A percentile compares a stretch with the other conserved stretches of the same genome.
Evolutionary conservation across 2,797 vertebrate genomes (phyloP).

Genomic region (Fratercula arctica): DNA sequence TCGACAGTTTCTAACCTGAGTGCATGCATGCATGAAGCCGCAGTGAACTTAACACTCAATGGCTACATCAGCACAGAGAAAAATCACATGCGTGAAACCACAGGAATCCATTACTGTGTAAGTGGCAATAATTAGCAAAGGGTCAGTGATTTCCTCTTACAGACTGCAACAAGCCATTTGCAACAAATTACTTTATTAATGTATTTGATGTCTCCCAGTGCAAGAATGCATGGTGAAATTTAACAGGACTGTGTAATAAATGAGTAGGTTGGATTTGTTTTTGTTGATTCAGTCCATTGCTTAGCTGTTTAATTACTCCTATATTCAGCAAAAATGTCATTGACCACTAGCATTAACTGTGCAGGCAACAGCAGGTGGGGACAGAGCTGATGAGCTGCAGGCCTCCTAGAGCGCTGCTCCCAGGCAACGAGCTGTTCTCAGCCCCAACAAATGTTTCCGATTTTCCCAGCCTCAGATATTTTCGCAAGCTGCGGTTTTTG

Average conservation of each 20-base stretch:
- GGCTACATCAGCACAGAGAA: background rate
- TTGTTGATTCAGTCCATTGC: background rate
- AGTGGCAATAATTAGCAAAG: slow-evolving; percentile 6
- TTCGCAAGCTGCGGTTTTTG: background rate
- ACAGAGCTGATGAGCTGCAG: background rate
- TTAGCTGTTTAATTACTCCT: slow-evolving; percentile 1
- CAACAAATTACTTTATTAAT: background rate
- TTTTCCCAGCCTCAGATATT: background rate
- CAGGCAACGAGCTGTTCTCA: background rate
- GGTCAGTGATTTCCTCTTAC: background rate
- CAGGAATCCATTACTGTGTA: background rate
- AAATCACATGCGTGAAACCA: slow-evolving; percentile 1
- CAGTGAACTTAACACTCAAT: background rate
- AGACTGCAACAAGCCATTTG: background rate
- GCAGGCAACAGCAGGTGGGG: background rate
- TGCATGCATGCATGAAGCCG: background rate
- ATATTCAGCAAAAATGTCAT: background rate
- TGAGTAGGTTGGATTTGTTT: slow-evolving; percentile 13
- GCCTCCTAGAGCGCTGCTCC: background rate
- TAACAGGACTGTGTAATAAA: background rate
- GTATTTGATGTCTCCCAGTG: background rate
- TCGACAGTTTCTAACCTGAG: background rate
- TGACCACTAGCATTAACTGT: background rate
- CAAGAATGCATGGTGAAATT: background rate
- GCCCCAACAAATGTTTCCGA: background rate